Conservation (phyloP, 2,888 invertebrate genomes). For the Andrena marginata region DNA sequence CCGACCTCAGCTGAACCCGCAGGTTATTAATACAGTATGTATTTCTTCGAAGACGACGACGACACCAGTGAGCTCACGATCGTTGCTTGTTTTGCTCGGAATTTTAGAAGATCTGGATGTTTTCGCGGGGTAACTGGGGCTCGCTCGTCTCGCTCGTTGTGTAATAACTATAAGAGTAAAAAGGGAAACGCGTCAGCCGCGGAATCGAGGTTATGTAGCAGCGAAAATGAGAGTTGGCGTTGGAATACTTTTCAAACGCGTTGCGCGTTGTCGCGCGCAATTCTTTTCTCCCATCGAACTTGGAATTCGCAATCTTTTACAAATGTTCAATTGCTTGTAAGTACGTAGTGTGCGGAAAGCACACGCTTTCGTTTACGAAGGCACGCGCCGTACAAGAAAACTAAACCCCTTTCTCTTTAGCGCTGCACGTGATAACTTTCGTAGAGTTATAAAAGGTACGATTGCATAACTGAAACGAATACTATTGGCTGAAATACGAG, state of each 20-base stretch:
- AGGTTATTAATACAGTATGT: background rate
- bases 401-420: too few relatives aligned
- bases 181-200: background rate
- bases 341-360: too few relatives aligned
- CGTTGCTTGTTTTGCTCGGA: background rate
- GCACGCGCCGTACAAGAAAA: too few relatives aligned
- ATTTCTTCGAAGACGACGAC: background rate
- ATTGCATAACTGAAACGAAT: background rate
- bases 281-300: background rate
- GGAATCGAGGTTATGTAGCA: constrained; percentile 9
- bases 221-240: constrained; percentile 5
- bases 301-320: background rate
- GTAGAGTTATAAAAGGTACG: background rate
- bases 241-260: background rate
- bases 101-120: background rate
- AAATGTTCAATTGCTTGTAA: too few relatives aligned
- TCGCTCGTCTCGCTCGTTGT: background rate
- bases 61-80: background rate
- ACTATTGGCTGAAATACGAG: constrained; percentile 23
- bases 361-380: too few relatives aligned
- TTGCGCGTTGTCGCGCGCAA: background rate
- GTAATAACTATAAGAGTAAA: constrained; percentile 5
- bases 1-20: background rate
- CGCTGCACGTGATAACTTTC: background rate
- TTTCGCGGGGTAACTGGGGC: constrained; percentile 3